phyloP scores from a whole-genome alignment of 2,888 invertebrate species.

The Thelaira solivaga region DNA sequence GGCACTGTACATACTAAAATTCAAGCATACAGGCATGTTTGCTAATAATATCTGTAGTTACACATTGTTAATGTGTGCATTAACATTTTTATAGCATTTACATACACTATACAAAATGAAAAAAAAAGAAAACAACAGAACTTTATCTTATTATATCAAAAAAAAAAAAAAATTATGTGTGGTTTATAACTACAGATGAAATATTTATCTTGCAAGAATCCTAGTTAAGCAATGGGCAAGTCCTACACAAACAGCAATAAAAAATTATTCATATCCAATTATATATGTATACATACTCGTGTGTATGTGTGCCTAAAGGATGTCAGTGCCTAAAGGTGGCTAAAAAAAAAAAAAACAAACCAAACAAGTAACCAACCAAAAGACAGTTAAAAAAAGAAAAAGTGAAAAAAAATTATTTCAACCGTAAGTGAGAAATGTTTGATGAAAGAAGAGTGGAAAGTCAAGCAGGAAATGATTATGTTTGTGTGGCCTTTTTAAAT shows the following conservation, averaged over 20 bases:
- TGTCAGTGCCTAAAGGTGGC: conserved; percentile 15
- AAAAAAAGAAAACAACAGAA: no score
- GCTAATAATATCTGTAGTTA: no score
- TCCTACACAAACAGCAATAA: not conserved
- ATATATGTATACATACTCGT: not conserved
- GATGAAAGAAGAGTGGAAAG: not conserved
- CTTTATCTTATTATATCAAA: no score
- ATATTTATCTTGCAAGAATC: not conserved
- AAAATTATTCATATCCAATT: not conserved
- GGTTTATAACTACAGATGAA: conserved; percentile 65
- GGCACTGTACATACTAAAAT: no score
- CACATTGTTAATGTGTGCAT: not conserved
- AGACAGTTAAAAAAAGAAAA: not conserved
- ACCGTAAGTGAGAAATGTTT: not conserved
- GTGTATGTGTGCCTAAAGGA: not conserved
- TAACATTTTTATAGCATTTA: not conserved
- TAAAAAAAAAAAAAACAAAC: no score
- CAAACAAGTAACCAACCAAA: not conserved
- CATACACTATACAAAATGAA: not conserved
- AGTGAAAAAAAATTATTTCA: no score
- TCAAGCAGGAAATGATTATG: not conserved
- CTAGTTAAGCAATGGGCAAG: not conserved
- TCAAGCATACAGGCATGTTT: no score
- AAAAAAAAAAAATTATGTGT: conserved; percentile 69
- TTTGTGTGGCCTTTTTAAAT: not conserved